These are phyloP conservation scores for Eupeodes corollae DNA, from an alignment of 1,140 invertebrate genomes.

Conservation along the genomic window DNA sequence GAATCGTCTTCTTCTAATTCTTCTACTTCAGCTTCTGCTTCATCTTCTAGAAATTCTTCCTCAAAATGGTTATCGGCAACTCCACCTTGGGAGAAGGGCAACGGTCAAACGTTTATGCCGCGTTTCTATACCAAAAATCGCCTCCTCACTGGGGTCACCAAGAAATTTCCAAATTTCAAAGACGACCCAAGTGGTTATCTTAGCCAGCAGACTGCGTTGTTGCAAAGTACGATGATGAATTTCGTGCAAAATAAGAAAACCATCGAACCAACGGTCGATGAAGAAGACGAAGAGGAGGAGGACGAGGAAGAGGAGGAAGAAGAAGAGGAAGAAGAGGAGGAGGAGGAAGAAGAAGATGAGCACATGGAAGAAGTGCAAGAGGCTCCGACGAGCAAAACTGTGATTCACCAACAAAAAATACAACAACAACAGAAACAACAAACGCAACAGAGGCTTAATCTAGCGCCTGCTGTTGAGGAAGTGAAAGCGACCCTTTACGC, in stretches of 20 bases:
- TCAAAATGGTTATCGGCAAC: neutral
- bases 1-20: no score
- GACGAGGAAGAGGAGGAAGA: constrained; percentile 5
- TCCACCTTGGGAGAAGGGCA: neutral
- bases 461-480: neutral
- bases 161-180: constrained; percentile 55
- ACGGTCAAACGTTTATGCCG: neutral
- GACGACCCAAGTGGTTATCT: constrained; percentile 82
- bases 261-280: constrained; percentile 5
- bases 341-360: no score
- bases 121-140: no score
- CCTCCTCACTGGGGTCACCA: no score
- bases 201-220: constrained; percentile 69
- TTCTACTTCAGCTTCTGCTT: constrained; percentile 9
- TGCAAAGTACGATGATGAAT: constrained; percentile 63
- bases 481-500: no score
- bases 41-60: constrained; percentile 9
- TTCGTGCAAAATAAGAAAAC: neutral
- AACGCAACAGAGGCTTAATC: neutral
- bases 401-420: no score
- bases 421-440: constrained; percentile 5
- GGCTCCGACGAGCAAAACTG: neutral
- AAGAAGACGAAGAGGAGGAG: neutral
- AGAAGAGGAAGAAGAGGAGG: neutral
- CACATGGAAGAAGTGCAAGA: constrained; percentile 1